Evolutionary conservation across 1,140 invertebrate genomes (phyloP).

Genomic region (Kradibia gibbosae): DNA sequence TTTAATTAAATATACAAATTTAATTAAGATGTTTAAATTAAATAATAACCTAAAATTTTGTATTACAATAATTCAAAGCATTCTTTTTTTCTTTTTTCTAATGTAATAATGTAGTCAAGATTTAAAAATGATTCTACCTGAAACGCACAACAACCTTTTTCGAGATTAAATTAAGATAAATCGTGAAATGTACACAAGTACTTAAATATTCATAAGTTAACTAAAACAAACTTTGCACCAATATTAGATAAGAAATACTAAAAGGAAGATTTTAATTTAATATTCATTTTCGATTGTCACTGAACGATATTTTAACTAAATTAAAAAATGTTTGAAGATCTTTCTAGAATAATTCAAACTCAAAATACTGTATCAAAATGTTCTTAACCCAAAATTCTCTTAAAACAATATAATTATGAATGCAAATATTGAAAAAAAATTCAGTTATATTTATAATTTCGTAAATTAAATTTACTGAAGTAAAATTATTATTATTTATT

Average conservation of each 20-base stretch:
- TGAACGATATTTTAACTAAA: constrained; percentile 12
- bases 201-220: constrained; percentile 1
- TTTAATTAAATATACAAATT: too few species aligned
- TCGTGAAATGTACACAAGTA: neutral
- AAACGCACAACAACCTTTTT: neutral
- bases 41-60: too few species aligned
- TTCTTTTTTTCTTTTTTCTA: neutral
- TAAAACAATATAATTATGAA: neutral
- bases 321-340: constrained; percentile 7
- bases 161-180: constrained; percentile 28
- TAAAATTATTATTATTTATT: too few species aligned
- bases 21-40: too few species aligned
- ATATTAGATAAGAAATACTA: neutral
- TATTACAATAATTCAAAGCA: too few species aligned
- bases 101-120: neutral
- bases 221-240: neutral
- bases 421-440: neutral
- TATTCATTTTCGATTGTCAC: constrained; percentile 2
- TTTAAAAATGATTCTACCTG: neutral
- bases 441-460: too few species aligned
- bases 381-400: neutral
- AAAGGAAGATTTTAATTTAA: neutral
- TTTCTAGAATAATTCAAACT: neutral
- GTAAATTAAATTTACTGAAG: too few species aligned
- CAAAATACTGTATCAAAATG: neutral